Conservation (phyloP, 2,888 invertebrate species). For the Cosmia trapezina region DNA sequence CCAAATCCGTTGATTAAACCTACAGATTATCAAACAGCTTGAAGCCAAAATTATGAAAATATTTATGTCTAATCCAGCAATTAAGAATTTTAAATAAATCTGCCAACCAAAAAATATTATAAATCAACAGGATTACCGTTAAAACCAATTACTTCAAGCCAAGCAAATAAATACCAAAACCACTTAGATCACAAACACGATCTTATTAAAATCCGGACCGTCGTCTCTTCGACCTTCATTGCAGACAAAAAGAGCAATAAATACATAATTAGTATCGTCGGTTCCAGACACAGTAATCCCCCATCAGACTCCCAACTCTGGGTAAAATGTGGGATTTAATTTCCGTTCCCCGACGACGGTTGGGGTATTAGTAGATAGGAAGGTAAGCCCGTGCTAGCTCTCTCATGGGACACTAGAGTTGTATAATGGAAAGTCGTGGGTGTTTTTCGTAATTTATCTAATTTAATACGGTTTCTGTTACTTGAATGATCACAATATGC, state of each 20-base stretch:
- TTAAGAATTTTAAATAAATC: slow-evolving; percentile 13
- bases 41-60: background rate
- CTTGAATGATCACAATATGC: background rate
- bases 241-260: slow-evolving; percentile 42
- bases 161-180: slow-evolving; percentile 16
- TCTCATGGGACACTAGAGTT: slow-evolving; percentile 1
- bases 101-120: background rate
- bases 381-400: slow-evolving; percentile 23
- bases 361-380: slow-evolving; percentile 52
- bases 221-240: slow-evolving; percentile 24
- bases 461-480: background rate
- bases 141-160: slow-evolving; percentile 14
- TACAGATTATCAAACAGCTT: too few species aligned
- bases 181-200: slow-evolving; percentile 4
- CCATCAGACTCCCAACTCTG: slow-evolving; percentile 33
- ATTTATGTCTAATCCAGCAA: slow-evolving; percentile 35
- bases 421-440: slow-evolving; percentile 19
- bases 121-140: background rate
- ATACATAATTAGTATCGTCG: slow-evolving; percentile 52
- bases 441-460: slow-evolving; percentile 9
- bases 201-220: slow-evolving; percentile 30
- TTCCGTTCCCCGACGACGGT: slow-evolving; percentile 55
- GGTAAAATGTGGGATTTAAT: slow-evolving; percentile 51
- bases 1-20: too few species aligned
- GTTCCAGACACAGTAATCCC: slow-evolving; percentile 53